These are phyloP conservation scores for Lepidocyrtoides sp. DNA, from an alignment of 2,888 invertebrate species.

Conservation along the genomic window DNA sequence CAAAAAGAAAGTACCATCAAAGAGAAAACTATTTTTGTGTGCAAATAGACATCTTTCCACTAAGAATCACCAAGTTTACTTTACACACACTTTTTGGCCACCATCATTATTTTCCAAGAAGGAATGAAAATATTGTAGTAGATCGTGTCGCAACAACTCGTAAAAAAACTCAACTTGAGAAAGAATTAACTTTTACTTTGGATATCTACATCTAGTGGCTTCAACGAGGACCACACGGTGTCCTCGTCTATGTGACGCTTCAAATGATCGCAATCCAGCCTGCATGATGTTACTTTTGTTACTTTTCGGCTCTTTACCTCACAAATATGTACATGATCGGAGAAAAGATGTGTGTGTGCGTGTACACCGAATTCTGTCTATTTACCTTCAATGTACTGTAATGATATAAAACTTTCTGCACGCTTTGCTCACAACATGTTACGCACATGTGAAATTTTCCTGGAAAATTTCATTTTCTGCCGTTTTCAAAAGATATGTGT, in stretches of 20 bases:
- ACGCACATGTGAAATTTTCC: background rate
- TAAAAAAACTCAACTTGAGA: constrained; percentile 25
- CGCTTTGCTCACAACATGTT: background rate
- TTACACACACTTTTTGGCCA: no score
- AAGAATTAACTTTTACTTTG: constrained; percentile 39
- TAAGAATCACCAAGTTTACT: no score
- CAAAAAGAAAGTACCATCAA: no score
- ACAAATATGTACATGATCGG: background rate
- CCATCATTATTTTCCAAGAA: background rate
- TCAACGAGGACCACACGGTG: constrained; percentile 9
- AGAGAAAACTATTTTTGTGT: no score
- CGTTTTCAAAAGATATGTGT: background rate
- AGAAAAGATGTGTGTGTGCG: background rate
- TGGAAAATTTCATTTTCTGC: constrained; percentile 9
- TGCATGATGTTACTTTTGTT: constrained; percentile 13
- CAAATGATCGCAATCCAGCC: background rate
- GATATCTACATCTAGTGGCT: constrained; percentile 7
- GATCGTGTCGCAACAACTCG: background rate
- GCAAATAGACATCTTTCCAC: no score
- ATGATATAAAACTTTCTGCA: background rate
- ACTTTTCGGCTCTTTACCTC: background rate
- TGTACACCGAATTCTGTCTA: background rate
- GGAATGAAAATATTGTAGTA: background rate
- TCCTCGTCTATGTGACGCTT: background rate
- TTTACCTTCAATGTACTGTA: constrained; percentile 1